Base-by-base conservation (phyloP, 2,797 vertebrate species). In the Steatocranus sp. region DNA sequence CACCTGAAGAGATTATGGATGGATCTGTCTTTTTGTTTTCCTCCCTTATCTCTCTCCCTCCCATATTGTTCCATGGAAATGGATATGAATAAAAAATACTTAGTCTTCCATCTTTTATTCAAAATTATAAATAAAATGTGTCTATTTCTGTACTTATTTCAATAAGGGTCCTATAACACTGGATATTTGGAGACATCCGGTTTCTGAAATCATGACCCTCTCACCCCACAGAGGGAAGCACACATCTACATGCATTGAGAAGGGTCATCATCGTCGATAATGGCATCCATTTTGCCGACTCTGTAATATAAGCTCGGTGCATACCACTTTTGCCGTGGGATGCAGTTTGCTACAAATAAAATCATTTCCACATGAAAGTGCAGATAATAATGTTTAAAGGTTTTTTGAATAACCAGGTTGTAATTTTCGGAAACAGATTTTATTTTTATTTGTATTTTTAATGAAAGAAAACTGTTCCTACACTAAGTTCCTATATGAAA, bases 11-110 rank as follows among this genome's bases (percentile, higher is more conserved):
- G 70, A n/a, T 43, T 68, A 25, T 41, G 38, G 14, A 17, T 25
- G 63, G 8, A 25, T 41, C 10, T 20, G 32, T 61, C 3, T 36
- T 61, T 61, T 20, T 34, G 30, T 61, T 34, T 34, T 18, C 15
- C 25, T 4, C 15, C 25, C 25, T 56, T 54, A 53, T 8, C 5
- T 0, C 9, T 1, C 5, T 2, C 7, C 7, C 25, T 0, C 25
- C 20, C 1, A 53, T 53, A 61, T 61, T 61, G 32, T 34, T 61
- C 32, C 11, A 20, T n/a, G 11, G 58, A 63, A 36, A 36, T 6
- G 18, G 6, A 34, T 61, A 36, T 36, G 56, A 12, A 36, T 36
- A 58, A 58, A 36, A 61, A 20, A 36, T n/a, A 63, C 30, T 36
- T 36, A 61, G 58, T 63, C 18, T 36, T 20, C 6, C 32, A 38